Evolutionary conservation across 2,113 vertebrate species (phyloP).

Genomic region (Tragelaphus strepsiceros): DNA sequence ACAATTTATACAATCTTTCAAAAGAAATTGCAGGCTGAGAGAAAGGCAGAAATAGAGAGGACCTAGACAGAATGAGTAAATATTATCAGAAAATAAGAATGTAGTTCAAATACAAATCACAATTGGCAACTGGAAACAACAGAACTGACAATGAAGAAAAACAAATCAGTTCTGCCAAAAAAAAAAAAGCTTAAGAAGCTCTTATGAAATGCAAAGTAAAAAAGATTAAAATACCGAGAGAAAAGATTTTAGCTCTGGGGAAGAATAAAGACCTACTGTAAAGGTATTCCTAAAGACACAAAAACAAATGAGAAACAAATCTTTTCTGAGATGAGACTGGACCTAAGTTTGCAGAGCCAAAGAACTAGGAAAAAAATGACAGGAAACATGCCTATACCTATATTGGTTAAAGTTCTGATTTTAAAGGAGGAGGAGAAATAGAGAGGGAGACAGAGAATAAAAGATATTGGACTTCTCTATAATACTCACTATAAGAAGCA

Average conservation of each 20-base stretch:
- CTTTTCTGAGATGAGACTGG: not conserved
- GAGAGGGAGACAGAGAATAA: not conserved
- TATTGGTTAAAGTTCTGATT: not conserved
- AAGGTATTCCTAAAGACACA: not conserved
- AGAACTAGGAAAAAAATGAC: not conserved
- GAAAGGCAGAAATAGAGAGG: not conserved
- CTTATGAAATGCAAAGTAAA: conserved; percentile 3
- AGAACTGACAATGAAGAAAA: not conserved
- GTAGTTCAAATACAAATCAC: not conserved
- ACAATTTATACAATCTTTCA: not conserved
- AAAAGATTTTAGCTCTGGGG: not conserved
- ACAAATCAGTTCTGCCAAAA: not conserved
- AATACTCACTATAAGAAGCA: not conserved
- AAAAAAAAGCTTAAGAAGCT: not conserved
- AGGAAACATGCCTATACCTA: not conserved
- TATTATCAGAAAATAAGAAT: not conserved
- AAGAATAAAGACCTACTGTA: not conserved
- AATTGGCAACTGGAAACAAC: not conserved
- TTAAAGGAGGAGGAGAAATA: not conserved
- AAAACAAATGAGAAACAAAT: not conserved
- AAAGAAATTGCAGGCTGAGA: not conserved
- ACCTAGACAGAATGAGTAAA: not conserved
- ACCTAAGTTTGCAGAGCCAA: not conserved
- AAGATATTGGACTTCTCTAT: not conserved
- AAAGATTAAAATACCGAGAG: not conserved